Base-by-base conservation (phyloP, 2,113 vertebrate species). In the Carollia perspicillata region DNA sequence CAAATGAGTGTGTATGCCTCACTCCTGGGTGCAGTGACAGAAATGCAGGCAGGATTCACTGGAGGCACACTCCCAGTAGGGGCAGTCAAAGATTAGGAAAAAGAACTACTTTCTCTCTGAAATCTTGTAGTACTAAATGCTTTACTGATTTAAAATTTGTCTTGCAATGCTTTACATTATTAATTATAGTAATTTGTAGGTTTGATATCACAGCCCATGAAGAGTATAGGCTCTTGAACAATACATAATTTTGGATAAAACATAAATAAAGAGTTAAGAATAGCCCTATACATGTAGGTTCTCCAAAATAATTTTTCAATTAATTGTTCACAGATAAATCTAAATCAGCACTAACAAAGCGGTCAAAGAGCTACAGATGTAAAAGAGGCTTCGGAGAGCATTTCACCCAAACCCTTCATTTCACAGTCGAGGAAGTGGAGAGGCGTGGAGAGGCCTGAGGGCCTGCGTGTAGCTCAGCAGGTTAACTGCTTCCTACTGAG, bases 281-380 rank as follows among this genome's bases (percentile, higher is more conserved):
- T 18, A 89, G 23, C 16, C 16, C 18, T 77, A 87, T 63, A 63
- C 1, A 77, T 5, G 37, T 6, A 87, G 26, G 23, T 47, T 84
- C 51, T 75, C 42, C 87, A 86, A 94, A 83, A 78, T 58, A 42
- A 68, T 69, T 90, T 89, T 63, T 30, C 40, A 93, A 66, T 81
- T 37, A 74, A 65, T 20, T 80, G 13, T 22, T 58, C 37, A 85
- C n/a, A 93, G 47, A 44, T 80, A 75, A 85, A 68, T 66, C 77
- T 49, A 87, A 93, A 35, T 17, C 60, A 17, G 69, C 85, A 68
- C 30, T 55, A 68, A 93, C 5, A 74, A 37, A 71, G n/a, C 55
- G 11, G 26, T 40, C 51, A 78, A 40, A 72, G 30, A 86, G 26
- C 49, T 74, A 49, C 13, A 72, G 53, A 79, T 72, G 14, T 93